A percentile compares a stretch with the other conserved stretches of the same genome.
Conservation (phyloP, 2,797 vertebrate species). For the Tinamus major region DNA sequence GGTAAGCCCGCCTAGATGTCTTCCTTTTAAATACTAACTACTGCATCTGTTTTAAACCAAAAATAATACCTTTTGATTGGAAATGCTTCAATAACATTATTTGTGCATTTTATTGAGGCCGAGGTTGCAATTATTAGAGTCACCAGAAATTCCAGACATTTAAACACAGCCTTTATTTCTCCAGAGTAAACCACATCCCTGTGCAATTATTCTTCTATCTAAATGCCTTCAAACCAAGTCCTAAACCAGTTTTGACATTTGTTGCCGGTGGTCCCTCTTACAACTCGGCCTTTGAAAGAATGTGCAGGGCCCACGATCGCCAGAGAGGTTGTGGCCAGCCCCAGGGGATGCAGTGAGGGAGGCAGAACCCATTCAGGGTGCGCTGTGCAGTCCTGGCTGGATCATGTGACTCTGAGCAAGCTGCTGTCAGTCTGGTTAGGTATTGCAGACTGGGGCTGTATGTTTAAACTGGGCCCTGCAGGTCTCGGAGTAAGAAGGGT, state of each 20-base stretch:
- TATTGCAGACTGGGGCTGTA: neutral
- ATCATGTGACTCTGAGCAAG: neutral
- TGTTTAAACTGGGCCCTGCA: conserved; percentile 11
- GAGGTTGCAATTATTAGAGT: conserved; percentile 82
- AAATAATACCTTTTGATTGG: conserved; percentile 81
- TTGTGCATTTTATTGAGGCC: conserved; percentile 80
- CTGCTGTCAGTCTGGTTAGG: conserved; percentile 9
- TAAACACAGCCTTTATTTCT: conserved; percentile 79
- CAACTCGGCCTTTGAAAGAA: conserved; percentile 25
- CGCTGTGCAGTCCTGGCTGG: neutral
- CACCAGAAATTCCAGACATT: conserved; percentile 79
- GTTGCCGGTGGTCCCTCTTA: conserved; percentile 74
- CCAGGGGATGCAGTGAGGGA: neutral
- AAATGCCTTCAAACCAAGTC: conserved; percentile 75
- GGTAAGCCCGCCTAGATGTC: conserved; percentile 72
- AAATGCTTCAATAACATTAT: conserved; percentile 78
- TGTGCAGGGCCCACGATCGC: neutral
- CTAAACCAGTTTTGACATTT: conserved; percentile 66
- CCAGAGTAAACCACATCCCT: conserved; percentile 79
- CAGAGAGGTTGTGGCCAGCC: neutral
- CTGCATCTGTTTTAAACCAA: conserved; percentile 78
- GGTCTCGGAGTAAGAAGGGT: conserved; percentile 21
- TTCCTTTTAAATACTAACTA: conserved; percentile 73
- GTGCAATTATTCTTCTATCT: conserved; percentile 80
- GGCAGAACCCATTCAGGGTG: neutral